Conservation (phyloP, 2,888 invertebrate species). For the Erebia ligea region DNA sequence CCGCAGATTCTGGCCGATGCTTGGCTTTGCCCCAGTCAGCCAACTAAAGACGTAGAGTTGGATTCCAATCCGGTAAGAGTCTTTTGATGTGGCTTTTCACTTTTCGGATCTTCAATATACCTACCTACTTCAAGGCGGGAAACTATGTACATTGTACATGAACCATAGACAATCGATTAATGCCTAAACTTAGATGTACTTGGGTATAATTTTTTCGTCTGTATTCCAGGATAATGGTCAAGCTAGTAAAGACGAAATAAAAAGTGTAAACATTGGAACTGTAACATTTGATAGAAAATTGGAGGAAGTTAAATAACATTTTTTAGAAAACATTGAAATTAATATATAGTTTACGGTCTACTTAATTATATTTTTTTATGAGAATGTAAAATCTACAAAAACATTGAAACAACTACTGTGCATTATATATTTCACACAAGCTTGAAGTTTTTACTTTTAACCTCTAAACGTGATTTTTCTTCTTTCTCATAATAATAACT, state of each 20-base stretch:
- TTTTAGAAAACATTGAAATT: too few relatives aligned
- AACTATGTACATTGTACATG: too few relatives aligned
- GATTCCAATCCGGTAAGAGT: conserved; percentile 46
- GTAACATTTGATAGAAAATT: conserved; percentile 74
- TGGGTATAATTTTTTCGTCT: conserved; percentile 5
- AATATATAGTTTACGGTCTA: too few relatives aligned
- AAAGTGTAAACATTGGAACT: conserved; percentile 76
- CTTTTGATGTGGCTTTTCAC: not conserved
- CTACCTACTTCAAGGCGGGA: not conserved
- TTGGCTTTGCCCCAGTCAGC: conserved; percentile 83
- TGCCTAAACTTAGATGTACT: not conserved
- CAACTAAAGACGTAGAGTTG: conserved; percentile 66
- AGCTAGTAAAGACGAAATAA: conserved; percentile 74
- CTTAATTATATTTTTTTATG: not conserved
- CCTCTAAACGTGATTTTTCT: not conserved
- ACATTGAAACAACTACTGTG: conserved; percentile 13
- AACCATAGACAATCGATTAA: not conserved
- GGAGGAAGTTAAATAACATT: conserved; percentile 69
- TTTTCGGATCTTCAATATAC: not conserved
- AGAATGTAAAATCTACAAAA: conserved; percentile 12
- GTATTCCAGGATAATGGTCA: conserved; percentile 49
- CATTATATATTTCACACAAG: conserved; percentile 20
- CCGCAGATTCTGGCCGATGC: conserved; percentile 86
- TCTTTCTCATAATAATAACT: not conserved
- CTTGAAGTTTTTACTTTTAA: not conserved